Conservation (phyloP, 1,140 invertebrate genomes). For the Eumaeus atala region DNA sequence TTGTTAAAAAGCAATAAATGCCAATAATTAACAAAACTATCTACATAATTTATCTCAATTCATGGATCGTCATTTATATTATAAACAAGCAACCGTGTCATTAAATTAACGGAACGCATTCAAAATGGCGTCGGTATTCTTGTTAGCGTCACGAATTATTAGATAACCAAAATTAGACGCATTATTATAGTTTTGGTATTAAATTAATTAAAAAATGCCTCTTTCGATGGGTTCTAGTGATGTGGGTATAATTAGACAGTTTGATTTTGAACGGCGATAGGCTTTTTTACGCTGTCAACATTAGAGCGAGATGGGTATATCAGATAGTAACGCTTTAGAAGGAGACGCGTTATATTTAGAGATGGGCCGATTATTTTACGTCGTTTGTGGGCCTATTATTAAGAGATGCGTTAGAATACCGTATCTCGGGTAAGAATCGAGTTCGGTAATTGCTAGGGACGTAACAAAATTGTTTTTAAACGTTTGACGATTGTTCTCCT, state of each 20-base stretch:
- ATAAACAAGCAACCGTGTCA: constrained; percentile 46
- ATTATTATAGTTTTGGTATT: constrained; percentile 70
- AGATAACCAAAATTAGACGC: constrained; percentile 65
- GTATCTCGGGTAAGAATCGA: constrained; percentile 54
- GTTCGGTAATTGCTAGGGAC: constrained; percentile 62
- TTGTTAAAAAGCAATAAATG: constrained; percentile 3
- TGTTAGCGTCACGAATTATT: constrained; percentile 65
- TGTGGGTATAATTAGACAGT: constrained; percentile 72
- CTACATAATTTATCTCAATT: constrained; percentile 48
- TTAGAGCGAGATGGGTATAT: constrained; percentile 34
- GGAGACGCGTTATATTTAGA: constrained; percentile 37
- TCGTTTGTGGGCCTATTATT: constrained; percentile 62
- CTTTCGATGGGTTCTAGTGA: constrained; percentile 59
- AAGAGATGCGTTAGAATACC: constrained; percentile 57
- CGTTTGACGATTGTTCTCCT: constrained; percentile 65
- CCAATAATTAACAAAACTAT: constrained; percentile 15
- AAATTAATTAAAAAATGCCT: constrained; percentile 70
- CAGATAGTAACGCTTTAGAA: constrained; percentile 26
- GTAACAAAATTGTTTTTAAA: constrained; percentile 68
- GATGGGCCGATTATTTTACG: constrained; percentile 50
- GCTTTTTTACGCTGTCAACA: constrained; percentile 57
- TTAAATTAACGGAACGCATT: constrained; percentile 54
- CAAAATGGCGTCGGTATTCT: constrained; percentile 58
- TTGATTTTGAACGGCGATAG: constrained; percentile 62
- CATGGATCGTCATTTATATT: constrained; percentile 32